Conservation (phyloP, 1,140 invertebrate genomes). For the Mamestra configurata region DNA sequence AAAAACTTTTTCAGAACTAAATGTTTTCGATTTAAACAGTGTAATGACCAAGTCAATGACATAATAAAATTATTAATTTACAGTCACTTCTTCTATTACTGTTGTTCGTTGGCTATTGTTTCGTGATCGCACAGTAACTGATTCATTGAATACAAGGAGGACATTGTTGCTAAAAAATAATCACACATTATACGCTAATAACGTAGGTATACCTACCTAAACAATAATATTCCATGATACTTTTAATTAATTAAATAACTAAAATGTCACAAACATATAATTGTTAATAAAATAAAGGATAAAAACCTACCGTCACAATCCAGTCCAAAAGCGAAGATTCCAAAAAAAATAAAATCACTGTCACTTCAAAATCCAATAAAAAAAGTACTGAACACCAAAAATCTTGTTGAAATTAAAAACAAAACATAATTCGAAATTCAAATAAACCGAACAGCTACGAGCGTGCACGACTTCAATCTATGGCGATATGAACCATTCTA, state of each 20-base stretch:
- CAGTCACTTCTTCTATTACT: not conserved
- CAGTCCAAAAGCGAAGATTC: not conserved
- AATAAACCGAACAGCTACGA: slow-evolving; percentile 55
- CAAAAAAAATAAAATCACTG: slow-evolving; percentile 20
- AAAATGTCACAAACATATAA: not conserved
- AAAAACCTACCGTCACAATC: slow-evolving; percentile 43
- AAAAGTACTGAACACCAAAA: slow-evolving; percentile 21
- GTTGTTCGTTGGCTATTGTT: not conserved
- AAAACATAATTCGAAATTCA: slow-evolving; percentile 57
- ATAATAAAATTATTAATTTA: not conserved
- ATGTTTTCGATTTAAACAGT: not conserved
- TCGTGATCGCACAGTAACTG: slow-evolving; percentile 17
- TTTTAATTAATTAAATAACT: not conserved
- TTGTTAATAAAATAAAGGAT: slow-evolving; percentile 7
- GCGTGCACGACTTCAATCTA: slow-evolving; percentile 68
- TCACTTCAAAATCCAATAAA: slow-evolving; percentile 36
- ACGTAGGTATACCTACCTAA: not conserved
- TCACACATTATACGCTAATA: not conserved
- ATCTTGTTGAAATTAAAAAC: slow-evolving; percentile 46
- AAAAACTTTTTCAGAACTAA: no score
- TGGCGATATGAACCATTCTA: slow-evolving; percentile 67
- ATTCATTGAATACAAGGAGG: slow-evolving; percentile 39
- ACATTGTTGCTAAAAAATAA: not conserved
- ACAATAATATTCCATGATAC: not conserved
- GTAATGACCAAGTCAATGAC: not conserved